Base-by-base conservation (phyloP, 1,140 invertebrate species). In the Drosophila kanapiae region DNA sequence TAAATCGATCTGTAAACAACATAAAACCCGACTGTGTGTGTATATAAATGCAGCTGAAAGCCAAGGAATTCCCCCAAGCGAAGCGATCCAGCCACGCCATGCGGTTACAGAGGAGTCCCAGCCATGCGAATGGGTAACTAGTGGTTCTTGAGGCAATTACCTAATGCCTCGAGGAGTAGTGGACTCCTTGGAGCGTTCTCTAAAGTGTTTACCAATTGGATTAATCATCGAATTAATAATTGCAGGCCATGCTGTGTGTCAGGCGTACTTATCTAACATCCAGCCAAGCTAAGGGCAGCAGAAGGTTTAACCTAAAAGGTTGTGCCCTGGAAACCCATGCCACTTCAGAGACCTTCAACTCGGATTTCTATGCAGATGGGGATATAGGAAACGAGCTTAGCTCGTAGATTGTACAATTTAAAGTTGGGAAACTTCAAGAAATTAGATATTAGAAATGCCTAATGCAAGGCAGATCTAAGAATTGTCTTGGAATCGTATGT, bases 1-100 rank as follows among this genome's bases (percentile, higher is more conserved):
- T 74, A 74, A 74, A 74, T 43, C 38, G 8, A 60, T 72, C 54
- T 60, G 70, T 60, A 42, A 74, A 72, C 51, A 48, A 54, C 13
- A 38, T 51, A 40, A 59, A 60, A 72, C 18, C 35, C 18, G 2
- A 29, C 18, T 51, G 16, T 31, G 33, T 72, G 42, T 71, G 38
- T 72, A 35, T 71, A 49, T 67, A 27, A 53, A 23, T 65, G 35
- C 13, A 54, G 23, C 14, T 11, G 18, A 13, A 54, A 4, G 7
- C 31, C 31, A 23, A 23, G 23, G 3, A 31, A 31, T 7, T n/a
- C 13, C 53, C 14, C 37, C 7, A 10, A 10, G 51, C 16, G 16
- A 37, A 37, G 51, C 18, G 8, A 16, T 4, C n/a, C 40, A 16
- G n/a, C 7, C 40, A 10, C 13, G 53, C 53, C 53, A 56, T 56